These are phyloP conservation scores for Python bivittatus DNA, from an alignment of 2,113 vertebrate species.

Conservation along the genomic window DNA sequence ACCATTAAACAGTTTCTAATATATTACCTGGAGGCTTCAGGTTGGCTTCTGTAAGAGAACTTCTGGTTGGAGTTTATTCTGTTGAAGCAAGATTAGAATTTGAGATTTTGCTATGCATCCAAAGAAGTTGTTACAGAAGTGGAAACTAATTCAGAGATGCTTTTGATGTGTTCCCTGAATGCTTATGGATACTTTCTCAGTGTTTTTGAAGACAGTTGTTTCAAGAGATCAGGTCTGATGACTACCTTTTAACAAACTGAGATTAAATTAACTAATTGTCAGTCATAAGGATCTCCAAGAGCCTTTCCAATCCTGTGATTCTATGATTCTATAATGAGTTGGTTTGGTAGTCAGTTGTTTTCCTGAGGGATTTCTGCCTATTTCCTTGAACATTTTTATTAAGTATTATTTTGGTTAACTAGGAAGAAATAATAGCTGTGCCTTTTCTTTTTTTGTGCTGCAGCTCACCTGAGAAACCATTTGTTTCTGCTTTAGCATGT, in stretches of 20 bases:
- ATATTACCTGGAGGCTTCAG: background rate
- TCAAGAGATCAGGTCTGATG: background rate
- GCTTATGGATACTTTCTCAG: background rate
- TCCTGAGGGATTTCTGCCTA: background rate
- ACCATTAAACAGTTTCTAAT: background rate
- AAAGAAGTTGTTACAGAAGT: rapidly evolving
- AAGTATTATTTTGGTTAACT: background rate
- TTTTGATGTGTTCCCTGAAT: background rate
- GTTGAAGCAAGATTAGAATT: background rate
- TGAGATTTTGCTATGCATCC: background rate
- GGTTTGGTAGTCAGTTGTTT: background rate
- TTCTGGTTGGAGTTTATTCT: background rate
- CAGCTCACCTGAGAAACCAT: background rate
- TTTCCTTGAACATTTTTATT: rapidly evolving
- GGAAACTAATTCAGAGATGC: background rate
- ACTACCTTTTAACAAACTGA: background rate
- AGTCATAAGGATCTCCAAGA: no score
- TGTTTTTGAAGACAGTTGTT: conserved; percentile 4
- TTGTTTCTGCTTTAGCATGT: background rate
- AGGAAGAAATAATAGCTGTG: background rate
- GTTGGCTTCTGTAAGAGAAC: background rate
- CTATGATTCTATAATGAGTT: no score
- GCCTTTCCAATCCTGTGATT: no score
- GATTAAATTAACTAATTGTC: background rate
- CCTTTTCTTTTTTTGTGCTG: background rate